Base-by-base conservation (phyloP, 2,888 invertebrate genomes). In the Sphaerophoria taeniata region DNA sequence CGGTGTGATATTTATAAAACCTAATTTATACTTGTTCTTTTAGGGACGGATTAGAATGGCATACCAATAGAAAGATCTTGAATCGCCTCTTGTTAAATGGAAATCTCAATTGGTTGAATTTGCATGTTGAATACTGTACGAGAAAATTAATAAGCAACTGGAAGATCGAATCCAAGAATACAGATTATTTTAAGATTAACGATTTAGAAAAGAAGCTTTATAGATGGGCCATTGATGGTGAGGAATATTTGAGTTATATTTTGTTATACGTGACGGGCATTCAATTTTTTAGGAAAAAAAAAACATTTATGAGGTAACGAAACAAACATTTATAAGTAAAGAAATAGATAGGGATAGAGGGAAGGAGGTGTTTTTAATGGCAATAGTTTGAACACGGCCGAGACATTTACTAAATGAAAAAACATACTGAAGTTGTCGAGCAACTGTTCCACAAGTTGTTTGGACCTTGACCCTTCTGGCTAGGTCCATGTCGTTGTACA, bases 171-270 rank as follows among this genome's bases (percentile, higher is more conserved):
- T 60, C 82, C 12, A 72, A 78, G 12, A 63, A 80, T 51, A 76
- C 56, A 31, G 88, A 88, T 4, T 89, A 92, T 87, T 91, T 93
- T 87, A 92, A 92, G 87, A 89, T 94, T 55, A 92, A 93, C 0
- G 91, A 95, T 89, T 92, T 97, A 74, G 96, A 97, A 90, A 91
- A 92, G 4, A 94, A 95, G 87, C 93, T 97, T 43, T 97, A 97
- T 90, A 94, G 93, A 88, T 95, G 96, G 94, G 96, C 97, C 0
- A 94, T 96, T 83, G 95, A 97, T 89, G 95, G 96, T 96, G 92
- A 24, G 86, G 2, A 24, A 24, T 24, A 24, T 79, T 49, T 6
- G 12, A 0, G 16, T 4, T 6, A 53, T 4, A 58, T 34, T 16
- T 58, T 4, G 11, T 36, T 7, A 43, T 7, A 11, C 3, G 9